These are phyloP conservation scores for Psix sp. DNA, from an alignment of 1,140 invertebrate genomes.

Conservation along the genomic window DNA sequence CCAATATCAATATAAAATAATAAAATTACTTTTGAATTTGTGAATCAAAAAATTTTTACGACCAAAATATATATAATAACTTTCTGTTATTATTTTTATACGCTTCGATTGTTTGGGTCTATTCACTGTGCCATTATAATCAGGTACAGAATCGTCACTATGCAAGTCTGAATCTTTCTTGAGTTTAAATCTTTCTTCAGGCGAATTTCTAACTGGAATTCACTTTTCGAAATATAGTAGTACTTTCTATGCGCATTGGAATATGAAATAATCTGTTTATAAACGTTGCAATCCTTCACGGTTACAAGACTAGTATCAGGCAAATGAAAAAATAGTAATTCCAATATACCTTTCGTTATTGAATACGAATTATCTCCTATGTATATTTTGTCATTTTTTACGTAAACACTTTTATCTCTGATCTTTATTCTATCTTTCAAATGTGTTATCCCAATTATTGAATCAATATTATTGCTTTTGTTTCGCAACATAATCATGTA, in stretches of 20 bases:
- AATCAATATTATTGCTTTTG: neutral
- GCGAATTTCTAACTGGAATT: neutral
- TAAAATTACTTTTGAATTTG: too few species aligned
- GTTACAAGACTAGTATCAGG: too few species aligned
- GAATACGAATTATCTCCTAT: neutral
- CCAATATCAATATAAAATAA: too few species aligned
- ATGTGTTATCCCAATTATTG: neutral
- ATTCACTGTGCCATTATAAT: too few species aligned
- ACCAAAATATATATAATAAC: too few species aligned
- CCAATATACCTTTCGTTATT: neutral
- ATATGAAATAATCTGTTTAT: constrained; percentile 23
- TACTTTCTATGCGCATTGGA: constrained; percentile 38
- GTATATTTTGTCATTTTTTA: neutral
- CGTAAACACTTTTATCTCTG: neutral
- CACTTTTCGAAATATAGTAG: constrained; percentile 6
- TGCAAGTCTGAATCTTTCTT: too few species aligned
- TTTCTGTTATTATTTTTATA: too few species aligned
- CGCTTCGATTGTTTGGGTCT: too few species aligned
- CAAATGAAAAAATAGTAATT: neutral
- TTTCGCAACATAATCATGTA: neutral
- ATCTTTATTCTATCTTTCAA: neutral
- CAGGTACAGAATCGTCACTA: too few species aligned
- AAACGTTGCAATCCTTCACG: constrained; percentile 14
- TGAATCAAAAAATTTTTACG: too few species aligned
- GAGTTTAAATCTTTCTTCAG: too few species aligned